Percentiles rank a stretch among this genome's conserved stretches.
Evolutionary conservation across 2,797 vertebrate genomes (phyloP).

Genomic region (Sternotherus odoratus): DNA sequence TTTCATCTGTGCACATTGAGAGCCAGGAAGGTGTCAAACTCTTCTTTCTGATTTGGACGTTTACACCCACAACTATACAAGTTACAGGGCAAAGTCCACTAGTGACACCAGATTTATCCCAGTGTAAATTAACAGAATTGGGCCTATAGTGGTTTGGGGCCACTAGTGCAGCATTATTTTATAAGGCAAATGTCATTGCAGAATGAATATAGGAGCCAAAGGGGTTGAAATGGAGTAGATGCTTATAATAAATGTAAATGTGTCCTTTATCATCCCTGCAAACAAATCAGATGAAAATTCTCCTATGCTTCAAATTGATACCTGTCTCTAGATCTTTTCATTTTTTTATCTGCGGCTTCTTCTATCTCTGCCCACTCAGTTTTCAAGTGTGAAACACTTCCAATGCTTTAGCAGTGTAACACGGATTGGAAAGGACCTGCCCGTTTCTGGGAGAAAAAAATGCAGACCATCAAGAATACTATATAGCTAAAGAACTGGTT

Average conservation of each 20-base stretch:
- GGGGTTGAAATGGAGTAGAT: background rate
- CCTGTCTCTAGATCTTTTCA: background rate
- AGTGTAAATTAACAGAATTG: slow-evolving; percentile 6
- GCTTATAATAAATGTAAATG: background rate
- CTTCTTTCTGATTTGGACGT: slow-evolving; percentile 24
- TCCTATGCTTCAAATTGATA: background rate
- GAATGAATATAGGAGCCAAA: background rate
- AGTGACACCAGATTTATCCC: background rate
- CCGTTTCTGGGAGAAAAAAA: slow-evolving; percentile 32
- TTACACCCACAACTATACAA: background rate
- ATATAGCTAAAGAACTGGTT: background rate
- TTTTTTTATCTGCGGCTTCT: background rate
- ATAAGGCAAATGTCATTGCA: background rate
- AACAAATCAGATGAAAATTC: background rate
- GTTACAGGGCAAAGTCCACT: background rate
- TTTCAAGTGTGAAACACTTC: background rate
- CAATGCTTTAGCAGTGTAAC: background rate
- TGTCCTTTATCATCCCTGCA: slow-evolving; percentile 2
- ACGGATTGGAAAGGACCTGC: background rate
- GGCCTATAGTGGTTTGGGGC: background rate
- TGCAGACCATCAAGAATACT: background rate
- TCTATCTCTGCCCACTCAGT: background rate
- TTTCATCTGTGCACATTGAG: slow-evolving; percentile 12
- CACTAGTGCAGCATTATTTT: background rate
- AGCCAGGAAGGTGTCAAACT: too few species aligned